These are phyloP conservation scores for Falco cherrug DNA, from an alignment of 2,797 vertebrate species.

Conservation along the genomic window DNA sequence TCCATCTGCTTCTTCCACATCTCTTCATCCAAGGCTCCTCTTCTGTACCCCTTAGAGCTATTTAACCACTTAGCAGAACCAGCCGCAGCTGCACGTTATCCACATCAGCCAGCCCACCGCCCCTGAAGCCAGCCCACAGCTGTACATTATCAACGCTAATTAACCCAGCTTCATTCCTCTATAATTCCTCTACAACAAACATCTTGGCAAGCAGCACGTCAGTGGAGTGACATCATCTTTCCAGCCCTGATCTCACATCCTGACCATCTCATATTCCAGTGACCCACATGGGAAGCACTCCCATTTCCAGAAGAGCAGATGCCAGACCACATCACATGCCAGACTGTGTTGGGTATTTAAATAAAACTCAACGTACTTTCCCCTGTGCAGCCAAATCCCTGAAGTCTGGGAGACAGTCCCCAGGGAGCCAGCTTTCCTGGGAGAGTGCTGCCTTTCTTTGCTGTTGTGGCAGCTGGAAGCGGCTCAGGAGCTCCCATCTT, in stretches of 20 bases:
- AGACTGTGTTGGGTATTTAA: neutral
- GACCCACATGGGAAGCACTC: fast-evolving
- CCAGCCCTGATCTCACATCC: neutral
- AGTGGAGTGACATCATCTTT: neutral
- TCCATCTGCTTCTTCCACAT: too few species aligned
- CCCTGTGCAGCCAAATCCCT: neutral
- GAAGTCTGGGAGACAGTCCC: neutral
- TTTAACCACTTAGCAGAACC: too few species aligned
- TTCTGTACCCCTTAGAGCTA: too few species aligned
- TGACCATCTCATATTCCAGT: neutral
- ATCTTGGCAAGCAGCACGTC: neutral
- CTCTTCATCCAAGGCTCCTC: too few species aligned
- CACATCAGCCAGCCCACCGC: too few species aligned
- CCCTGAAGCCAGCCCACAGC: too few species aligned
- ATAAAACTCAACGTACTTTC: neutral
- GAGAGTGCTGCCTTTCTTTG: neutral
- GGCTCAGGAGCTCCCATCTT: neutral
- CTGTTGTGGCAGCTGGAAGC: neutral
- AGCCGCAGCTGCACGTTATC: too few species aligned
- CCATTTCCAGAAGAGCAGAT: neutral
- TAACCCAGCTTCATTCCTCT: too few species aligned
- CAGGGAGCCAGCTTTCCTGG: neutral
- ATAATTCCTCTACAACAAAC: neutral
- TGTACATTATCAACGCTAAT: too few species aligned
- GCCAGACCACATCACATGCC: neutral